Conservation (phyloP, 2,797 vertebrate genomes). For the Trachurus trachurus region DNA sequence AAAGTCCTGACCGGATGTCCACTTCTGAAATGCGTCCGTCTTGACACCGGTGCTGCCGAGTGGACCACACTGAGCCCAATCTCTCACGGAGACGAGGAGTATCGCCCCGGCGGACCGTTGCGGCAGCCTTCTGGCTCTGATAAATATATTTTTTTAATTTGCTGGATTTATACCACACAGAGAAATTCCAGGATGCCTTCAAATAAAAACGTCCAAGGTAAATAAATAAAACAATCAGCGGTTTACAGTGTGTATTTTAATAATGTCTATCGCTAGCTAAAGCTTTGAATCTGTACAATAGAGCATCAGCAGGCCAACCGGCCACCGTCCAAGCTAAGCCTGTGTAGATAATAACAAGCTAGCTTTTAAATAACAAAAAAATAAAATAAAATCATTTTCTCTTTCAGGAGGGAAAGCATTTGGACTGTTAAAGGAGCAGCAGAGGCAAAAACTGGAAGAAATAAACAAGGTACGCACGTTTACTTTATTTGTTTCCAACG, state of each 20-base stretch:
- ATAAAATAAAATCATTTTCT: not conserved
- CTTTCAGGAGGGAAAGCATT: constrained; percentile 91
- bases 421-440: constrained; percentile 90
- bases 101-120: constrained; percentile 51
- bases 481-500: not conserved
- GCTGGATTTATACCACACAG: constrained; percentile 26
- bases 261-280: constrained; percentile 41
- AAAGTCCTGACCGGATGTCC: constrained; percentile 52
- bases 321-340: constrained; percentile 29
- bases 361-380: constrained; percentile 1
- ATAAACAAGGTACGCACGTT: constrained; percentile 89
- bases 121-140: constrained; percentile 45
- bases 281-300: constrained; percentile 62
- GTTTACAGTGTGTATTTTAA: not conserved
- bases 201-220: constrained; percentile 83
- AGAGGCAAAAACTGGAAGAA: constrained; percentile 89
- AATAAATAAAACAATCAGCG: constrained; percentile 1
- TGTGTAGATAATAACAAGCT: constrained; percentile 18
- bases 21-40: rapidly evolving
- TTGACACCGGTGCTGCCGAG: constrained; percentile 48
- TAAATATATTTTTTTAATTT: constrained; percentile 19
- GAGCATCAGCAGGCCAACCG: constrained; percentile 69
- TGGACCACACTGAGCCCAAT: constrained; percentile 46
- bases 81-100: constrained; percentile 51
- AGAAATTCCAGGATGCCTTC: constrained; percentile 82